A percentile compares a stretch with the other conserved stretches of the same genome.
phyloP scores from a whole-genome alignment of 1,140 invertebrate genomes.

The Nomia melanderi region DNA sequence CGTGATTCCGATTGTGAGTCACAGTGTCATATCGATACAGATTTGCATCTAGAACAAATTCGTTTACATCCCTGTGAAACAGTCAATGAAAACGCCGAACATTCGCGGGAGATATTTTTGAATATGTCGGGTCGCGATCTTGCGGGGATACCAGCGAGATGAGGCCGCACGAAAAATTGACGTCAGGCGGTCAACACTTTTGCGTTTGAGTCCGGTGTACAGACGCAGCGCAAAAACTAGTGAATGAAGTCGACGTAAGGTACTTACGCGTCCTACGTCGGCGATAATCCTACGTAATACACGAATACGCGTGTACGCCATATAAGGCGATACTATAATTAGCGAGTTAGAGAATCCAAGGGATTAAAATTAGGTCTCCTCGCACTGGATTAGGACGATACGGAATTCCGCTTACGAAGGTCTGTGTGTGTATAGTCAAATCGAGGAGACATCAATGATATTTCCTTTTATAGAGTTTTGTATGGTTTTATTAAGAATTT shows the following conservation, averaged over 20 bases:
- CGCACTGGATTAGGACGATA: constrained; percentile 43
- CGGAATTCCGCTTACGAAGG: constrained; percentile 18
- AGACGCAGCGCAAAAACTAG: constrained; percentile 50
- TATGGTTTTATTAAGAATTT: no score
- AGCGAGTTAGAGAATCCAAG: constrained; percentile 26
- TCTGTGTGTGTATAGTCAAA: constrained; percentile 7
- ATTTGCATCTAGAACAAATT: no score
- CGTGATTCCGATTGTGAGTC: neutral
- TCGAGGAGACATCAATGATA: neutral
- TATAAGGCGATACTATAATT: constrained; percentile 69
- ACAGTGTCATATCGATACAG: neutral
- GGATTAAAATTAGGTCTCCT: constrained; percentile 61
- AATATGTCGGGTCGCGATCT: neutral
- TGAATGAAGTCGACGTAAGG: constrained; percentile 64
- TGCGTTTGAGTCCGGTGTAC: neutral
- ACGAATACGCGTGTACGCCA: constrained; percentile 29
- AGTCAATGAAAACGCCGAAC: no score
- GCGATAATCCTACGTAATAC: constrained; percentile 31
- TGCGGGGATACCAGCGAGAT: neutral
- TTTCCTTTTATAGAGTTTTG: neutral
- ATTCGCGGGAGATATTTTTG: neutral
- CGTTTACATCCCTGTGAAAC: no score
- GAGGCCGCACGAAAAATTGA: constrained; percentile 45
- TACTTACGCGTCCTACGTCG: constrained; percentile 16
- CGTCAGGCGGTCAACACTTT: constrained; percentile 65